These are phyloP conservation scores for Acromyrmex heyeri DNA, from an alignment of 1,140 invertebrate genomes.

Conservation along the genomic window DNA sequence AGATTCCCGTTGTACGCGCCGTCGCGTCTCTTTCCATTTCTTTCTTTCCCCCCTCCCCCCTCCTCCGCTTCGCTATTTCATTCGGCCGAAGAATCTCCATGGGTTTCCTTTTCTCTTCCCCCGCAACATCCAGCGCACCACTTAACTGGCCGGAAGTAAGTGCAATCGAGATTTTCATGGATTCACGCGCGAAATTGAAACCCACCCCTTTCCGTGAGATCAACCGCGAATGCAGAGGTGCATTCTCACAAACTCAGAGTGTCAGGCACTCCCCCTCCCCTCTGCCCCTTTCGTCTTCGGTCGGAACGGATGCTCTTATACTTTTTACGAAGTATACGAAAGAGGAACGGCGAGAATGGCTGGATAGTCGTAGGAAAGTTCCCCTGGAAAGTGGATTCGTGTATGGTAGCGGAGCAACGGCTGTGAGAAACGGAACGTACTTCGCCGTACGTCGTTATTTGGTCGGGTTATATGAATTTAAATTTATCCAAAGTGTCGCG, in stretches of 20 bases:
- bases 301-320: constrained; percentile 9
- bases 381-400: constrained; percentile 11
- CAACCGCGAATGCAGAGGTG: not conserved
- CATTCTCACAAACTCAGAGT: not conserved
- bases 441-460: constrained; percentile 40
- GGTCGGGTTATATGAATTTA: constrained; percentile 45
- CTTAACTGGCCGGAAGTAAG: constrained; percentile 61
- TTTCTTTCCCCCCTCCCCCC: not conserved
- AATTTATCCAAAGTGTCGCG: constrained; percentile 49
- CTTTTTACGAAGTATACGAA: constrained; percentile 56
- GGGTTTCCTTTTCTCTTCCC: not conserved
- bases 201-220: constrained; percentile 15
- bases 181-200: constrained; percentile 63
- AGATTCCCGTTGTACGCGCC: constrained; percentile 12
- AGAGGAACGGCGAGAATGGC: constrained; percentile 16
- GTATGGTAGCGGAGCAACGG: not conserved
- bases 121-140: constrained; percentile 14
- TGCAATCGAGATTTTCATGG: constrained; percentile 64
- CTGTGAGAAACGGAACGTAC: constrained; percentile 21
- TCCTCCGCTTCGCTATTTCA: constrained; percentile 33
- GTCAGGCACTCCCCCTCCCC: not conserved
- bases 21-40: not conserved
- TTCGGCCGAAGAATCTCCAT: not conserved
- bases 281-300: not conserved
- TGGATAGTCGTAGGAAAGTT: constrained; percentile 42